Evolutionary conservation across 2,113 vertebrate genomes (phyloP), one percentile per base, ranked within the genome.

Genomic region (Vombatus ursinus): DNA sequence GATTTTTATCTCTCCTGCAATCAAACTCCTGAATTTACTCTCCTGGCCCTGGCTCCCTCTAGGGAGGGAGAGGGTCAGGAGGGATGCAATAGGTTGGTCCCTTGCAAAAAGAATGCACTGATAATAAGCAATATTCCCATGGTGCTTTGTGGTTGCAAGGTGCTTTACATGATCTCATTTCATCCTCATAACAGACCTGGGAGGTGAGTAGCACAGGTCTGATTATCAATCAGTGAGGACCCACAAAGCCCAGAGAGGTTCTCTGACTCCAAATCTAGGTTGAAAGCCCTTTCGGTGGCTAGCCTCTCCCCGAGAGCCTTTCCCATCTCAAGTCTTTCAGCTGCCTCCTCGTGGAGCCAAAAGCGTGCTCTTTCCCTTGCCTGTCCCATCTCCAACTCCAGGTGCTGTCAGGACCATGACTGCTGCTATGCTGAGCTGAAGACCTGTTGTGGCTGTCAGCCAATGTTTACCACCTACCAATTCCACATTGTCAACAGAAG

Each of bases 401-500:
- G 98, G 50, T 98, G 98, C 97, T 98, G 98, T 98, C 94, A 26
- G 77, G 96, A 93, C 0, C 98, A 98, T 0, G 98, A 98, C 96
- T 98, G 98, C 97, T 98, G 98, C 97, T 98, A 98, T 0, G 91
- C 95, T 53, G 96, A 47, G 94, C 93, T 97, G 92, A 96, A 98
- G 89, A 95, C 94, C 24, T 19, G 52, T 0, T 19, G 52, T 0
- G 28, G 90, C 0, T 98, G 98, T 97, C 97, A 96, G 25, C 98
- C 98, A 0, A 37, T 98, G 91, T 0, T 94, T 93, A 98, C 93
- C 22, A 57, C 90, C 8, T 98, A 98, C 92, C 90, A 93, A 31
- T 98, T 98, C 25, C 0, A 3, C 9, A 0, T 84, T 0, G 0
- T 12, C 48, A 16, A 94, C 0, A 50, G 97, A 24, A 94, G 93